Conservation (phyloP, 2,888 invertebrate species). For the Synergus laeviventris region DNA sequence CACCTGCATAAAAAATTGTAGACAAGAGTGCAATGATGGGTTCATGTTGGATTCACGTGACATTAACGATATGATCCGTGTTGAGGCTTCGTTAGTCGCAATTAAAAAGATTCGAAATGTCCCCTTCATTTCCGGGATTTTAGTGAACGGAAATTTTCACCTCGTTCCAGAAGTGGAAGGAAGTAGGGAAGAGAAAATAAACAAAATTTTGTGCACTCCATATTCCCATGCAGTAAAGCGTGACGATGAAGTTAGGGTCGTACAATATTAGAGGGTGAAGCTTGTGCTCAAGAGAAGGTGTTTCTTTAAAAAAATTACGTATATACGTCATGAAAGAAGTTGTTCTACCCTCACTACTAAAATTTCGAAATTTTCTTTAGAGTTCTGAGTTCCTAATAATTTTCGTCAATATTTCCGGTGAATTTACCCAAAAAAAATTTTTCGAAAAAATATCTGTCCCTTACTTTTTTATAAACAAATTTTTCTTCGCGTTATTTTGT, state of each 20-base stretch:
- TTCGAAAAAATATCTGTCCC: too few relatives aligned
- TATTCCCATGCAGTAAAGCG: slow-evolving; percentile 61
- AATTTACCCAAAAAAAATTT: too few relatives aligned
- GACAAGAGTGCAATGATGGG: slow-evolving; percentile 2
- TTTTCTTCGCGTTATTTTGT: too few relatives aligned
- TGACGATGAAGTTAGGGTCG: slow-evolving; percentile 48
- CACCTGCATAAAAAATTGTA: slow-evolving; percentile 34
- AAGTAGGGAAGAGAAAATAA: slow-evolving; percentile 38
- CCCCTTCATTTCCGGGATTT: slow-evolving; percentile 36
- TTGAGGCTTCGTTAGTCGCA: slow-evolving; percentile 36
- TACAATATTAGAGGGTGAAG: neutral
- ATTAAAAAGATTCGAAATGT: slow-evolving; percentile 41
- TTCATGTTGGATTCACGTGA: neutral
- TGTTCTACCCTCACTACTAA: too few relatives aligned
- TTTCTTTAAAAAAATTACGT: neutral
- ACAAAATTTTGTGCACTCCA: slow-evolving; percentile 49
- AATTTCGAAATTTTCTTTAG: too few relatives aligned
- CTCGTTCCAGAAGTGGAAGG: slow-evolving; percentile 1
- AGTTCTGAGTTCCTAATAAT: too few relatives aligned
- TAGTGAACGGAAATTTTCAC: slow-evolving; percentile 26
- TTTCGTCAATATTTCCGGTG: too few relatives aligned
- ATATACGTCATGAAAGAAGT: neutral
- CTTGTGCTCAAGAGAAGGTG: neutral
- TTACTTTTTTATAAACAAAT: too few relatives aligned
- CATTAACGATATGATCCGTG: slow-evolving; percentile 27